Percentiles rank a stretch among this genome's conserved stretches.
phyloP scores from a whole-genome alignment of 2,113 vertebrate genomes.

The Uria lomvia region DNA sequence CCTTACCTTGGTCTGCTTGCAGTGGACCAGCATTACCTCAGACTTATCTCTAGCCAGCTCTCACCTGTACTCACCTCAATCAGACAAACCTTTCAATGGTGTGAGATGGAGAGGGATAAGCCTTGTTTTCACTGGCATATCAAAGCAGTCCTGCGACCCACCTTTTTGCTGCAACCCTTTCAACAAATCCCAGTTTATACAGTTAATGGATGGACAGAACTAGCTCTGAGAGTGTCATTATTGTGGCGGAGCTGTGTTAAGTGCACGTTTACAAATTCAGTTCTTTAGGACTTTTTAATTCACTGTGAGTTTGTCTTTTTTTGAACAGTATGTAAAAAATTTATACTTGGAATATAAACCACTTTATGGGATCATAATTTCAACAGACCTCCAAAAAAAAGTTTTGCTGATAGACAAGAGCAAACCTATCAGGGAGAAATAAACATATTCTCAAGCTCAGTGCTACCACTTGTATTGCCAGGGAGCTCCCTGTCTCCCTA shows the following conservation, averaged over 20 bases:
- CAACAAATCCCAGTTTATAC: background rate
- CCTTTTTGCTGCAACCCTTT: background rate
- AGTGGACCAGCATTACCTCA: background rate
- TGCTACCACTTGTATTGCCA: background rate
- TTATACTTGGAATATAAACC: background rate
- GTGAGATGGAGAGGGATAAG: background rate
- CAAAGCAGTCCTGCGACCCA: background rate
- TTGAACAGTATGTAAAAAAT: background rate
- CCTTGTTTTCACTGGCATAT: background rate
- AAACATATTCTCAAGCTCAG: background rate
- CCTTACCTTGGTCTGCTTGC: background rate
- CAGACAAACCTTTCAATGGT: background rate
- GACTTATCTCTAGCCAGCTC: background rate
- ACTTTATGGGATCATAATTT: background rate
- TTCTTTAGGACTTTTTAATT: background rate
- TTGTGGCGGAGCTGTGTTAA: background rate
- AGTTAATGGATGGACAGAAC: background rate
- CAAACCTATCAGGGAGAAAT: background rate
- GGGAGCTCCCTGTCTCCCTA: background rate
- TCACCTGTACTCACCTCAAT: background rate
- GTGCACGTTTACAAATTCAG: background rate
- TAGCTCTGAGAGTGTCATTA: background rate
- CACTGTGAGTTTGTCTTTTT: background rate
- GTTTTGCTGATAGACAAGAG: background rate
- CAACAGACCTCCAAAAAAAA: background rate